Evolutionary conservation across 1,140 invertebrate species (phyloP).

Genomic region (Sycobia sp.): DNA sequence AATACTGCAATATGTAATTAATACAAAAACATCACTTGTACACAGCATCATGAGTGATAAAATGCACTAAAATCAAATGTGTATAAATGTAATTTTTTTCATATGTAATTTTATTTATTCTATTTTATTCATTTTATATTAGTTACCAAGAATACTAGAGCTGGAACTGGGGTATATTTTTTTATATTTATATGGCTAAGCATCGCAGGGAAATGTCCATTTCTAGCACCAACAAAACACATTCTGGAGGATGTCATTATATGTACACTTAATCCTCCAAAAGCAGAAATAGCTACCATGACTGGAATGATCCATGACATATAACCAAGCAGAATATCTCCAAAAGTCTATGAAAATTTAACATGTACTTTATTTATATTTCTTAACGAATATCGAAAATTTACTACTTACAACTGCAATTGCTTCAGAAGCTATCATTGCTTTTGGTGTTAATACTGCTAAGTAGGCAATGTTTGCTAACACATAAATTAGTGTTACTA

Average conservation of each 20-base stretch:
- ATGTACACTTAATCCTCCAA: conserved; percentile 85
- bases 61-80: conserved; percentile 70
- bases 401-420: conserved; percentile 86
- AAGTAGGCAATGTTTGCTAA: conserved; percentile 93
- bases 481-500: conserved; percentile 91
- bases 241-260: conserved; percentile 89
- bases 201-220: conserved; percentile 85
- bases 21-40: conserved; percentile 81
- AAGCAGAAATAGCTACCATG: conserved; percentile 83
- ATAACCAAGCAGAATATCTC: conserved; percentile 73
- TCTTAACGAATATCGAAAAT: no score
- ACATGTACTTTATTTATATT: background rate
- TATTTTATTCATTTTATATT: background rate
- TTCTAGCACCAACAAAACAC: conserved; percentile 89
- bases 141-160: conserved; percentile 83
- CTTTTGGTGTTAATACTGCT: conserved; percentile 82
- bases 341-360: conserved; percentile 72
- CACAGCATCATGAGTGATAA: conserved; percentile 86
- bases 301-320: conserved; percentile 81
- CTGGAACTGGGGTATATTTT: conserved; percentile 82
- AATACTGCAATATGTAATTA: conserved; percentile 95
- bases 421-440: conserved; percentile 85
- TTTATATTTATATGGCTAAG: conserved; percentile 85
- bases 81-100: conserved; percentile 24
- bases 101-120: background rate